Conservation (phyloP, 2,888 invertebrate genomes). For the Autographa pulchrina region DNA sequence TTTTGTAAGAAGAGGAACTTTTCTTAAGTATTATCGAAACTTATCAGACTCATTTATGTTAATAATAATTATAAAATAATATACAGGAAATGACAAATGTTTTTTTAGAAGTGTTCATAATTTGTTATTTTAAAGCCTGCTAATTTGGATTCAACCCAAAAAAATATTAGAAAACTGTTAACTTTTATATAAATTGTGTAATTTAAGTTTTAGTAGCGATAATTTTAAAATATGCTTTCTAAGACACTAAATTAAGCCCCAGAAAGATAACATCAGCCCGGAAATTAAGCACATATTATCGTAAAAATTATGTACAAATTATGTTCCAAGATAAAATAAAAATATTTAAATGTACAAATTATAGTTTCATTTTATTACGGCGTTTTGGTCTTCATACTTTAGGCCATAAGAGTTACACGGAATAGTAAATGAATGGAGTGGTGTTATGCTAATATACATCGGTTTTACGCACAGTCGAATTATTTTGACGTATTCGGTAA, state of each 20-base stretch:
- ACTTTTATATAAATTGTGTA: too few species aligned
- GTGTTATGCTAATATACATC: neutral
- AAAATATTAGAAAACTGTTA: too few species aligned
- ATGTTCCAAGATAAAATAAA: constrained; percentile 13
- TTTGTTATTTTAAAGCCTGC: too few species aligned
- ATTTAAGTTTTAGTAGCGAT: too few species aligned
- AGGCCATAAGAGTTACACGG: constrained; percentile 33
- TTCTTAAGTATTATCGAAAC: too few species aligned
- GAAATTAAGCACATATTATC: neutral
- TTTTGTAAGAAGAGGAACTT: too few species aligned
- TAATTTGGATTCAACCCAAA: too few species aligned
- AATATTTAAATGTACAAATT: constrained; percentile 1
- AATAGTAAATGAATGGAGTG: neutral
- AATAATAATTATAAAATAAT: neutral
- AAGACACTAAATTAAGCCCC: neutral
- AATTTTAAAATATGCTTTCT: too few species aligned
- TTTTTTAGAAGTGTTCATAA: too few species aligned
- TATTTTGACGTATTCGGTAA: too few species aligned
- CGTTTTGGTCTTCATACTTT: constrained; percentile 39
- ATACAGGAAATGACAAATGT: neutral
- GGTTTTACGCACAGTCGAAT: too few species aligned
- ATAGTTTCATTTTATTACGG: constrained; percentile 15
- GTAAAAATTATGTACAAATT: neutral
- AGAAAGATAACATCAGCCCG: neutral
- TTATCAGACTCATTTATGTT: too few species aligned